Conservation (phyloP, 2,888 invertebrate species). For the Baccha elongata region DNA sequence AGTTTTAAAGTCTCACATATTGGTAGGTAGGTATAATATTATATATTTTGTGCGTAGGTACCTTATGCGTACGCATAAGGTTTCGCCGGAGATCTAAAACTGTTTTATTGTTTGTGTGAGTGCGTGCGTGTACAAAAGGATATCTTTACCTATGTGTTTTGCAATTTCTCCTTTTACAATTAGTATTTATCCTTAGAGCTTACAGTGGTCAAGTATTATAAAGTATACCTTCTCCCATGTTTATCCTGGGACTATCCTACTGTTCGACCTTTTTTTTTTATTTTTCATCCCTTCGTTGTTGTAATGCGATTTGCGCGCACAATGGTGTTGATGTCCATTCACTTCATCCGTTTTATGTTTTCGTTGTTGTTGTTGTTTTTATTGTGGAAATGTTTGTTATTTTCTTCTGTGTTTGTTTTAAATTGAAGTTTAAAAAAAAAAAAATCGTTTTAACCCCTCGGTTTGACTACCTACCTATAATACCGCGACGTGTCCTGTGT, state of each 20-base stretch:
- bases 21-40: background rate
- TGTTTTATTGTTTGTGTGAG: slow-evolving; percentile 6
- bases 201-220: slow-evolving; percentile 59
- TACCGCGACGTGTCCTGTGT: background rate
- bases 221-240: slow-evolving; percentile 63
- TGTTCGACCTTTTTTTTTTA: slow-evolving; percentile 21
- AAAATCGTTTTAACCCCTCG: slow-evolving; percentile 39
- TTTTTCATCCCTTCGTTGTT: slow-evolving; percentile 24
- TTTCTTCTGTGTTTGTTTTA: slow-evolving; percentile 52
- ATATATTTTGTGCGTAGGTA: slow-evolving; percentile 21
- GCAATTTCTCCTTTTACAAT: slow-evolving; percentile 50
- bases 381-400: slow-evolving; percentile 58
- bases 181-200: slow-evolving; percentile 48
- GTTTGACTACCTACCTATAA: background rate
- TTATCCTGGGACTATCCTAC: slow-evolving; percentile 63
- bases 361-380: slow-evolving; percentile 17
- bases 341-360: slow-evolving; percentile 25
- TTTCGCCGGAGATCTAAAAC: slow-evolving; percentile 7
- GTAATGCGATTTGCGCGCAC: slow-evolving; percentile 67
- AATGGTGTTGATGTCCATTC: slow-evolving; percentile 50
- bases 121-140: slow-evolving; percentile 33
- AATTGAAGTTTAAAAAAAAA: slow-evolving; percentile 8
- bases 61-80: slow-evolving; percentile 64
- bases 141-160: slow-evolving; percentile 45
- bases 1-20: slow-evolving; percentile 55